Evolutionary conservation across 2,888 invertebrate genomes (phyloP).

Genomic region (Tortrix viridana): DNA sequence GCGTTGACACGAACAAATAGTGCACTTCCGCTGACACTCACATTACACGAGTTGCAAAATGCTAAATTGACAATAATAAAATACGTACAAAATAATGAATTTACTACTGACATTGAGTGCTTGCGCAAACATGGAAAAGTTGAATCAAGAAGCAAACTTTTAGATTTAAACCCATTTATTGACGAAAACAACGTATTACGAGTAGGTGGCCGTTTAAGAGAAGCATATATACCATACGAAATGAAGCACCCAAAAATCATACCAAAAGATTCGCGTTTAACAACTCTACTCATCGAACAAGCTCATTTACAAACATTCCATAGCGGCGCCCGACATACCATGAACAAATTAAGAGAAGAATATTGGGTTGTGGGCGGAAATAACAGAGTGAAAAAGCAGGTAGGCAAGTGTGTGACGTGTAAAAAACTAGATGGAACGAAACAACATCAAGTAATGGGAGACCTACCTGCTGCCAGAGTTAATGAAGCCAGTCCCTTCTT

Average conservation of each 20-base stretch:
- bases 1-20: background rate
- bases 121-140: constrained; percentile 6
- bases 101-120: constrained; percentile 5
- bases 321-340: constrained; percentile 38
- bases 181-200: constrained; percentile 24
- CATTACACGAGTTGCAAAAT: background rate
- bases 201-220: constrained; percentile 31
- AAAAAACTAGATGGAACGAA: constrained; percentile 28
- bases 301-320: constrained; percentile 41
- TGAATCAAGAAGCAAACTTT: constrained; percentile 26
- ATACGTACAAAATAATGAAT: constrained; percentile 6
- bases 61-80: constrained; percentile 14
- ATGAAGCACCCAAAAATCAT: constrained; percentile 33
- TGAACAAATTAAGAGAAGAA: constrained; percentile 35
- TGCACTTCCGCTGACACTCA: background rate
- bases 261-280: constrained; percentile 31
- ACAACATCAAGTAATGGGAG: constrained; percentile 41
- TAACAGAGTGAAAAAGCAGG: constrained; percentile 28
- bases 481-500: constrained; percentile 38
- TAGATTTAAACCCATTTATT: constrained; percentile 32
- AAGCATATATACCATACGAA: constrained; percentile 11
- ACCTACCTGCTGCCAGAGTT: constrained; percentile 37
- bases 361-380: constrained; percentile 41
- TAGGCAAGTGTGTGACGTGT: constrained; percentile 35
- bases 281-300: constrained; percentile 38